Base-by-base conservation (phyloP, 2,888 invertebrate genomes). In the Keiferia lycopersicella region DNA sequence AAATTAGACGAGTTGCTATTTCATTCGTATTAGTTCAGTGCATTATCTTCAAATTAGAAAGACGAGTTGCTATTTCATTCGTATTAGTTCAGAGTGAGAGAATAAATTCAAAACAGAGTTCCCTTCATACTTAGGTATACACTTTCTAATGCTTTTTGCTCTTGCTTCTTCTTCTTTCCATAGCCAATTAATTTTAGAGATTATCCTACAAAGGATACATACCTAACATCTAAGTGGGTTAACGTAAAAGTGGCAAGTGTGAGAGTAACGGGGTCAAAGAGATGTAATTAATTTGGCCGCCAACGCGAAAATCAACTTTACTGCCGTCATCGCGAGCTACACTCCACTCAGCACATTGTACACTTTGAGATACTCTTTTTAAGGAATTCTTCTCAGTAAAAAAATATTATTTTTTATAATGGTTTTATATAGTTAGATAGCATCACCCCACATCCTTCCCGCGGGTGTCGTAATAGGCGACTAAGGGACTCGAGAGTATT, bases 301-400 rank as follows among this genome's bases (percentile, higher is more conserved):
- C 77, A 76, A 78, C 76, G 73, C 66, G 71, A 68, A 69, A 70
- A 63, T 70, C 69, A 66, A 71, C 71, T 70, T 67, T 59, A 61
- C 64, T 53, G 51, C 68, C 71, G 74, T 79, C 75, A 77, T 77
- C 78, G 69, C 71, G 72, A 68, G 67, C 70, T 71, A 60, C 63
- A 65, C 67, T 50, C 12, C n/a, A 59, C 66, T 64, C 41, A 39
- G 60, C 10, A 60, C 10, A 22, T 12, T 11, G 68, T 65, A 63
- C 68, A 61, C 11, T 64, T 12, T 63, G n/a, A 7, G 57, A 14
- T 58, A 71, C 67, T n/a, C 4, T 26, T 18, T 41, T 65, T 64
- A 65, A 58, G 1, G 1, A 34, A 22, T 14, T 64, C 30, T 61
- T 34, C 41, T 50, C 26, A 41, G 8, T 1, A 2, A 7, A 16